These are phyloP conservation scores for Scaptomyza reducta DNA, from an alignment of 2,888 invertebrate species.

Conservation along the genomic window DNA sequence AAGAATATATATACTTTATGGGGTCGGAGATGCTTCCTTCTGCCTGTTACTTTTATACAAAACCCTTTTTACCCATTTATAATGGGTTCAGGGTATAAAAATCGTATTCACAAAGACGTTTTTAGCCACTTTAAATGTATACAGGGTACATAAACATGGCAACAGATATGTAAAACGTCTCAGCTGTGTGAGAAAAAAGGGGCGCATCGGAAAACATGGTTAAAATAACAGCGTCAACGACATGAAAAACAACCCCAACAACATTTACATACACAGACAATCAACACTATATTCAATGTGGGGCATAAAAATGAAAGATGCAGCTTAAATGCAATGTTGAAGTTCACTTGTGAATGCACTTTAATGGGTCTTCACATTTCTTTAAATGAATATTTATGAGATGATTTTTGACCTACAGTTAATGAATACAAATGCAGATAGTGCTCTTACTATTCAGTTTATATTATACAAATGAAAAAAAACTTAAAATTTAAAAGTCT, in stretches of 20 bases:
- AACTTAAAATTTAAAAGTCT: background rate
- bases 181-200: conserved; percentile 12
- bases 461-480: too few species aligned
- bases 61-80: too few species aligned
- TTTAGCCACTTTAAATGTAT: background rate
- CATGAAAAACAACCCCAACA: conserved; percentile 4
- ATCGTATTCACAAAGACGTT: background rate
- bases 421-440: background rate
- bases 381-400: background rate
- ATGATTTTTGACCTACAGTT: background rate
- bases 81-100: too few species aligned
- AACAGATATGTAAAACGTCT: conserved; percentile 61
- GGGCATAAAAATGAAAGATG: conserved; percentile 40
- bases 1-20: too few species aligned
- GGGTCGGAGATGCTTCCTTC: too few species aligned
- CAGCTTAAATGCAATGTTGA: conserved; percentile 1
- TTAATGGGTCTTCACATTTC: background rate
- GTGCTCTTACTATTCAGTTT: background rate
- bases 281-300: conserved; percentile 18
- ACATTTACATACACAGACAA: conserved; percentile 13
- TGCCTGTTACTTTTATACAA: too few species aligned
- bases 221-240: conserved; percentile 40
- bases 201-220: conserved; percentile 43
- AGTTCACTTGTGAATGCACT: background rate
- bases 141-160: conserved; percentile 29